Evolutionary conservation across 30 jellyfish, hydroid and myxozoan species (phyloP), one percentile per base, ranked within the genome.

Genomic region (Pelagia noctiluca): DNA sequence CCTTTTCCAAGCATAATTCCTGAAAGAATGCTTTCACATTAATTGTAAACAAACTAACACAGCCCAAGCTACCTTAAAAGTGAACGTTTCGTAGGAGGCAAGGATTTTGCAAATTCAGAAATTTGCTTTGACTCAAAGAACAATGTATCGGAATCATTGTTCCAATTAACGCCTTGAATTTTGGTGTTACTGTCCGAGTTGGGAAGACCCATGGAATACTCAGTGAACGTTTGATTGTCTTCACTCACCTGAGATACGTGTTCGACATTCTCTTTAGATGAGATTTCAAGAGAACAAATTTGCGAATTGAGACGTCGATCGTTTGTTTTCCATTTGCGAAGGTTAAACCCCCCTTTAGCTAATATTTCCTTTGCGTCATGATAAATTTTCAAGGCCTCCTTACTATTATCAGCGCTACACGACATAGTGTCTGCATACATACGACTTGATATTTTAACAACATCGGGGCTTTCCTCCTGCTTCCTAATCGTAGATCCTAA

Each of bases 1-100:
- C 33, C 12, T 68, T 68, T 23, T 33, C 12, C 11, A 31, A 10
- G 47, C 76, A 63, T 19, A 63, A 47, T 35, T 63, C 63, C 37
- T 29, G 81, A 26, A 68, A 68, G 7, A 68, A 68, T 11, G 63
- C 81, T 63, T 68, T 68, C 11, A 68, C 13, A 31, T 68, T 68
- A 31, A 68, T 68, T 12, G 63, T 29, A 3, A 68, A 68, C 26
- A 68, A 8, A 68, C 33, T 68, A 62, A 68, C 3, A 68, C 63
- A 68, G 2, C 81, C 81, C 63, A 68, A 23, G 23, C 63, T 62
- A 68, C 35, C 8, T 7, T 2, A 63, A 34, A 13, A 63, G 2
- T 3, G 75, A 7, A 29, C 75, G 16, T 23, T 70, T 70, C 8
- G 65, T 34, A 7, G 82, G 82, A 4, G 63, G 65, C 53, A 70